These are phyloP conservation scores for Pterophyllum scalare DNA, from an alignment of 2,113 vertebrate species.

Conservation along the genomic window DNA sequence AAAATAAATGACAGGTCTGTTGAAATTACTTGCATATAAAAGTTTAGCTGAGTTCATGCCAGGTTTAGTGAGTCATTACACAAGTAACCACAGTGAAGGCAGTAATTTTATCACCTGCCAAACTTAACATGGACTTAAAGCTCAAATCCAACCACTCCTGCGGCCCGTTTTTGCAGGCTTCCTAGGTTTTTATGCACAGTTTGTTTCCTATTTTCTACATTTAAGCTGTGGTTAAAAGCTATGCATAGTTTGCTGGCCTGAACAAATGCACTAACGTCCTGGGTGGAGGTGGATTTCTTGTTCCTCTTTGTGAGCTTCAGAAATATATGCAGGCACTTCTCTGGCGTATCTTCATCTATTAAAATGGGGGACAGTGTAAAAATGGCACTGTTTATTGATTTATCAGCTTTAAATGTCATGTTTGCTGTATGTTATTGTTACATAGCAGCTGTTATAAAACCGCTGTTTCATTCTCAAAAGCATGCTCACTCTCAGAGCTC, in stretches of 20 bases:
- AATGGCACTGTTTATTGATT: neutral
- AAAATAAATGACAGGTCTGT: neutral
- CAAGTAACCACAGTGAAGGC: slow-evolving; percentile 12
- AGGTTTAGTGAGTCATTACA: neutral
- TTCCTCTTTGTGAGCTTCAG: slow-evolving; percentile 4
- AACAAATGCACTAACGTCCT: slow-evolving; percentile 16
- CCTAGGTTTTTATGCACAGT: slow-evolving; percentile 23
- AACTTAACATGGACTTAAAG: slow-evolving; percentile 2
- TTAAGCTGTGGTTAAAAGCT: slow-evolving; percentile 22
- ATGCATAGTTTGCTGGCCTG: slow-evolving; percentile 21
- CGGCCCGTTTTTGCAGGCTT: slow-evolving; percentile 24
- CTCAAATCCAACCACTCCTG: neutral
- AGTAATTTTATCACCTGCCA: slow-evolving; percentile 15
- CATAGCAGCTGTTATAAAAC: neutral
- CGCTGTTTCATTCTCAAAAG: neutral
- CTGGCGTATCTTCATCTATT: neutral
- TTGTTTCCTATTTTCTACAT: slow-evolving; percentile 41
- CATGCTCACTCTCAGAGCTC: neutral
- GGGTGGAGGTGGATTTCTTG: slow-evolving; percentile 1
- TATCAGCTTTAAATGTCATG: neutral
- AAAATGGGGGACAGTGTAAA: neutral
- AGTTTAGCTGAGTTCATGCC: neutral
- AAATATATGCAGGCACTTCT: neutral
- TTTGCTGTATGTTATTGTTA: neutral
- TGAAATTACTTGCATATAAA: neutral